These are phyloP conservation scores for Tringa solitaria DNA, from an alignment of 2,113 vertebrate species.

Conservation along the genomic window DNA sequence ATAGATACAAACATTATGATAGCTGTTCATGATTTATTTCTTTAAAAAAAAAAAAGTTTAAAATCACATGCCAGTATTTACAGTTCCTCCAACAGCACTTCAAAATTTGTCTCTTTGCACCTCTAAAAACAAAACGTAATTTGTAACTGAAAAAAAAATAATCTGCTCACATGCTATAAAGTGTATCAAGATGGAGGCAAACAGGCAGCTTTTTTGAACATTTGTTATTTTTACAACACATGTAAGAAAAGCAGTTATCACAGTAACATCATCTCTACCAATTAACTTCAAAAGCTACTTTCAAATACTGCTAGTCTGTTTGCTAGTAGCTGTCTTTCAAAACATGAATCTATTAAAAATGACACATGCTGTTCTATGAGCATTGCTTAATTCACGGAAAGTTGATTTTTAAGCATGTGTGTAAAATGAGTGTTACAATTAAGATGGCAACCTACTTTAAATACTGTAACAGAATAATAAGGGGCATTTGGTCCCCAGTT, in stretches of 20 bases:
- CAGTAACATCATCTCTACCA: not conserved
- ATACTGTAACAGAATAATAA: not conserved
- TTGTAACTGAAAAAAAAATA: not conserved
- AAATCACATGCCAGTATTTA: not conserved
- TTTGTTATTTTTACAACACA: not conserved
- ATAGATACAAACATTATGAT: not conserved
- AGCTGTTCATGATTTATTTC: not conserved
- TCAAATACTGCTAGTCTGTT: not conserved
- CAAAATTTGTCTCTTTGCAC: not conserved
- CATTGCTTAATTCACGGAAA: not conserved
- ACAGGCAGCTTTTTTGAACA: rapidly evolving
- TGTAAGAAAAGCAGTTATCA: not conserved
- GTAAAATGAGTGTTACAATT: not conserved
- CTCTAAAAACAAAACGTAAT: not conserved
- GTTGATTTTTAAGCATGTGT: not conserved
- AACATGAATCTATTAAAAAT: not conserved
- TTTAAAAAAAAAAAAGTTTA: not conserved
- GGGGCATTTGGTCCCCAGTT: not conserved
- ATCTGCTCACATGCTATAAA: not conserved
- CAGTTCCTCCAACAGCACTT: not conserved
- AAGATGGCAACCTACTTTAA: not conserved
- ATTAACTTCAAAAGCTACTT: not conserved
- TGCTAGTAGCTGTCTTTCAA: not conserved
- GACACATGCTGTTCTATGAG: not conserved
- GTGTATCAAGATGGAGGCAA: not conserved